Base-by-base conservation (phyloP, 2,888 invertebrate species). In the Syrista parreyssii region DNA sequence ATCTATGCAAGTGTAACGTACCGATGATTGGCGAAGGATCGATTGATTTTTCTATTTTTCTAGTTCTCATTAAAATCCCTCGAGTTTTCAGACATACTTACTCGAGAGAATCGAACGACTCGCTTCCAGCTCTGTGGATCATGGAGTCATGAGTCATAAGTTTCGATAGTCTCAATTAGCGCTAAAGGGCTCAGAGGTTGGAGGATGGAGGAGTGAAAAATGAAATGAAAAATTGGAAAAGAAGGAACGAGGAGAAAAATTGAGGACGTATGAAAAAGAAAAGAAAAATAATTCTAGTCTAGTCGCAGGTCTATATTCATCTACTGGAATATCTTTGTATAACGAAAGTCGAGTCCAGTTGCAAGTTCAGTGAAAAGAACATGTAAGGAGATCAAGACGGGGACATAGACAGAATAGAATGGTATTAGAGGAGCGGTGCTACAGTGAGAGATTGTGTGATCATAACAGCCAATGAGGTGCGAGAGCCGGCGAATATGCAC, bases 11-110 rank as follows among this genome's bases (percentile, higher is more conserved):
- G 82, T 81, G 82, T 84, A 85, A 88, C 88, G 82, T 88, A 88
- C 88, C 86, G 82, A 86, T 86, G 80, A 83, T 82, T 82, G 82
- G 82, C 85, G 84, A 84, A 87, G 84, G 82, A 80, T 83, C 32
- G 71, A 31, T 31, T 32, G 30, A 33, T 33, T 71, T 33, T 71
- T 71, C 55, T 55, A 55, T 6, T 9, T 55, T 3, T 55, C 55
- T 55, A 55, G 55, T 55, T 55, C 15, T 55, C 55, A 23, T 55
- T 55, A 23, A 23, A 55, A 2, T 55, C 55, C 55, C 55, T 55
- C 55, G 55, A 55, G 55, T 55, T 23, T 55, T 55, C 23, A 9
- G 9, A 2, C 23, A 55, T 55, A 55, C 55, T 55, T 23, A 55
- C 55, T 55, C 55, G 55, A 55, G 55, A 55, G 55, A 23, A 55